A percentile compares a stretch with the other conserved stretches of the same genome.
These are phyloP conservation scores for Periparus ater DNA, from an alignment of 2,797 vertebrate genomes.

Conservation along the genomic window DNA sequence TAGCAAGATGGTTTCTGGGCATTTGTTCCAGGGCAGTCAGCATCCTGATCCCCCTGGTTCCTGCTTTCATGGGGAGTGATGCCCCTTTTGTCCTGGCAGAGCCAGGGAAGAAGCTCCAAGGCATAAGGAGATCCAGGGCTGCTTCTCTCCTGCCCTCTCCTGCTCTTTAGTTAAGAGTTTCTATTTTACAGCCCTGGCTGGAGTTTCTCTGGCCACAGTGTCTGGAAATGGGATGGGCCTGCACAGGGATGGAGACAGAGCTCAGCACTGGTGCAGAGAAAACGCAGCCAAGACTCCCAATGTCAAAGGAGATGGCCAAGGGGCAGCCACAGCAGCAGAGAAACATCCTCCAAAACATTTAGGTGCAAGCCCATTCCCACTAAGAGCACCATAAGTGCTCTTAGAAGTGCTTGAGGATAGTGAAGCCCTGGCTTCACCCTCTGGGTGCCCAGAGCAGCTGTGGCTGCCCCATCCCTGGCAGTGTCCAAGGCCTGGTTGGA, in stretches of 20 bases:
- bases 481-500: accelerated
- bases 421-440: not conserved
- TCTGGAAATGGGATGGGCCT: not conserved
- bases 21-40: not conserved
- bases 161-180: not conserved
- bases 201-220: accelerated
- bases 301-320: not conserved
- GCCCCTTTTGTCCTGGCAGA: not conserved
- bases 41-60: not conserved
- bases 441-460: not conserved
- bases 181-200: not conserved
- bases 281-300: not conserved
- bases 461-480: not conserved
- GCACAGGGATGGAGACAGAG: not conserved
- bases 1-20: not conserved
- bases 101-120: not conserved
- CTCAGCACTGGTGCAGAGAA: not conserved
- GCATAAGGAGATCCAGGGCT: accelerated
- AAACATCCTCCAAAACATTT: not conserved
- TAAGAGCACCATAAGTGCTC: not conserved
- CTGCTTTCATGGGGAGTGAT: not conserved
- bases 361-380: not conserved
- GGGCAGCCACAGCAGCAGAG: not conserved
- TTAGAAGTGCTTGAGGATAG: not conserved
- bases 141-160: not conserved